These are phyloP conservation scores for Lymantria monacha DNA, from an alignment of 2,888 invertebrate genomes.

Conservation along the genomic window DNA sequence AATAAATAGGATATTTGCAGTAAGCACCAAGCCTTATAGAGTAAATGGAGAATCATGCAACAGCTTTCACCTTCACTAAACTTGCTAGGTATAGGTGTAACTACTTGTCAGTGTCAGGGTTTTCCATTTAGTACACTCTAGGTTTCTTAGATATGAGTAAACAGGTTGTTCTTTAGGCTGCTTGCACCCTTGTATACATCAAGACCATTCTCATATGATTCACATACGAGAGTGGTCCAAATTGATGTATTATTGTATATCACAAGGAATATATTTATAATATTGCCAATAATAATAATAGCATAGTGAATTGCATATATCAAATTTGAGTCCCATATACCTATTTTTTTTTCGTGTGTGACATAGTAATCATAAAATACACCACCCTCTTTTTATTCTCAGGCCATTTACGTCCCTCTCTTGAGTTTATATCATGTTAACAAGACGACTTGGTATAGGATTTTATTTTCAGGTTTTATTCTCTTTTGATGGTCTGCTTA, in stretches of 20 bases:
- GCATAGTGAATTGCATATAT: too few species aligned
- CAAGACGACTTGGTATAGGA: too few species aligned
- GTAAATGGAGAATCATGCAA: background rate
- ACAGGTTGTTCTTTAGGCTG: background rate
- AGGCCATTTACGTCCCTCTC: too few species aligned
- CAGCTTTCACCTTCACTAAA: background rate
- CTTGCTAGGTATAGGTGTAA: background rate
- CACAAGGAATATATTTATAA: too few species aligned
- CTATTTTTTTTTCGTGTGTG: too few species aligned
- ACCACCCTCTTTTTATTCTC: too few species aligned
- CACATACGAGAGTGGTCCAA: background rate
- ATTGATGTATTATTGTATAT: background rate
- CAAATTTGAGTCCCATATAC: too few species aligned
- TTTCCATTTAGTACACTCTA: background rate
- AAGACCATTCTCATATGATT: background rate
- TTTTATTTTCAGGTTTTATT: too few species aligned
- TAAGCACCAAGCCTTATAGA: background rate
- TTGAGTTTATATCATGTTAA: too few species aligned
- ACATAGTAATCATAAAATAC: too few species aligned
- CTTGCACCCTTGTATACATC: background rate
- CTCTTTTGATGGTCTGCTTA: too few species aligned
- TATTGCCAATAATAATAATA: too few species aligned
- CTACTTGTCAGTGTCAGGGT: background rate
- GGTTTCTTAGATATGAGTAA: background rate
- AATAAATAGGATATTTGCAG: background rate